These are phyloP conservation scores for Rhizomys pruinosus DNA, from an alignment of 2,113 vertebrate genomes.

Conservation along the genomic window DNA sequence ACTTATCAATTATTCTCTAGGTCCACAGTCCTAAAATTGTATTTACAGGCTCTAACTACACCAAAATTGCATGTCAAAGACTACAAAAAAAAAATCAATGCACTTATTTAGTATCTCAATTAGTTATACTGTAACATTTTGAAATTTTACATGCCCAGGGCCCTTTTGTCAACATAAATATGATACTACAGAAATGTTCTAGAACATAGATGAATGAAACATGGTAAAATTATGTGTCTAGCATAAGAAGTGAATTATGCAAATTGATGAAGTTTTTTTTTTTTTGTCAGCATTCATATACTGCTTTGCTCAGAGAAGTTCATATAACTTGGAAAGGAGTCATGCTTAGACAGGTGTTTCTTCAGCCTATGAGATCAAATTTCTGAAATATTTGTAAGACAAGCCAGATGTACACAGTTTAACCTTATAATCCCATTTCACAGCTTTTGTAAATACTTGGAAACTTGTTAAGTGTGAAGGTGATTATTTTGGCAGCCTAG, in stretches of 20 bases:
- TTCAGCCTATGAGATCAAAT: slow-evolving; percentile 78
- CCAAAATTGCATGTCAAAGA: background rate
- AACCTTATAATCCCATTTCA: slow-evolving; percentile 88
- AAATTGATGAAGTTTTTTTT: slow-evolving; percentile 80
- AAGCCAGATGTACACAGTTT: slow-evolving; percentile 83
- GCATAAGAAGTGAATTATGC: slow-evolving; percentile 70
- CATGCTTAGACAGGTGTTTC: slow-evolving; percentile 79
- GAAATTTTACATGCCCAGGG: background rate
- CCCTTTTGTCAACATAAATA: background rate
- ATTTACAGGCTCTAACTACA: slow-evolving; percentile 67
- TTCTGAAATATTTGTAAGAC: slow-evolving; percentile 82
- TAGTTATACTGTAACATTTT: slow-evolving; percentile 48
- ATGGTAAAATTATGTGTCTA: slow-evolving; percentile 50
- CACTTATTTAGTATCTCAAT: slow-evolving; percentile 41
- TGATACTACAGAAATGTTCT: background rate
- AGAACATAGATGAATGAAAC: background rate
- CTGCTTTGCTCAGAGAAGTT: slow-evolving; percentile 77
- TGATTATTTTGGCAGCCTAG: slow-evolving; percentile 87
- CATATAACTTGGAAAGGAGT: slow-evolving; percentile 75
- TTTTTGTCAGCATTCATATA: slow-evolving; percentile 70
- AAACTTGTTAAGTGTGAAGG: slow-evolving; percentile 86
- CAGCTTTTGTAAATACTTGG: slow-evolving; percentile 83
- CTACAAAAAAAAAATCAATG: slow-evolving; percentile 47
- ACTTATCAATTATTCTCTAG: slow-evolving; percentile 74
- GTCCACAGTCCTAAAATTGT: slow-evolving; percentile 62